Percentiles rank a stretch among this genome's conserved stretches.
phyloP scores from a whole-genome alignment of 2,797 vertebrate genomes.

The Buphagus erythrorhynchus region DNA sequence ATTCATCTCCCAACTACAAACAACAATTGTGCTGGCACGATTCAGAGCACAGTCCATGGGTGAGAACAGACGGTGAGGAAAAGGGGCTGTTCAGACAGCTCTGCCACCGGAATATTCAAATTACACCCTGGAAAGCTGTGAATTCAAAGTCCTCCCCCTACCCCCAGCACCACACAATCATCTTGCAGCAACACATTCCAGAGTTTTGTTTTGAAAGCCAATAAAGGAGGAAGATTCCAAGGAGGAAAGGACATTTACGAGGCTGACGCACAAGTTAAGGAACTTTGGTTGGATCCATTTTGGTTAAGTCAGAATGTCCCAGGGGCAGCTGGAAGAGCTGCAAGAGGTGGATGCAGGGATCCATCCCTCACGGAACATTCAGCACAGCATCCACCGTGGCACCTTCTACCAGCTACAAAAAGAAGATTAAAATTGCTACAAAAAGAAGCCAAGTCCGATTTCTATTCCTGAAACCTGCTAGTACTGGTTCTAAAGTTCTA shows the following conservation, averaged over 20 bases:
- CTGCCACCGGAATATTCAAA: not conserved
- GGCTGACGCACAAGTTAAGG: not conserved
- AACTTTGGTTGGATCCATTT: not conserved
- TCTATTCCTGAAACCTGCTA: not conserved
- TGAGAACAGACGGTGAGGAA: not conserved
- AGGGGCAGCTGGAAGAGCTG: not conserved
- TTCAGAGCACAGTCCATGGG: not conserved
- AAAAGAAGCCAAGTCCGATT: not conserved
- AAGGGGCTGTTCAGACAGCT: not conserved
- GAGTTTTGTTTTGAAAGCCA: not conserved
- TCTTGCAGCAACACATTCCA: not conserved
- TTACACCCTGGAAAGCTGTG: not conserved
- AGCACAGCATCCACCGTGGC: fast-evolving
- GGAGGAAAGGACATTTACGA: not conserved
- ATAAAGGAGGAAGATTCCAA: not conserved
- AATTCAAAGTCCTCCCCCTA: not conserved
- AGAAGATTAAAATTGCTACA: not conserved
- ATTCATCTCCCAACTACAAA: slow-evolving; percentile 25
- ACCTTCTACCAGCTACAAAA: not conserved
- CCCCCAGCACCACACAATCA: not conserved
- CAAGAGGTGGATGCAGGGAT: not conserved
- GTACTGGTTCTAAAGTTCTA: not conserved
- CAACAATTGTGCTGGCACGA: not conserved
- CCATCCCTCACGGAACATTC: fast-evolving
- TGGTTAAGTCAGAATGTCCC: not conserved